These are phyloP conservation scores for Polyergus mexicanus DNA, from an alignment of 1,140 invertebrate genomes.

Conservation along the genomic window DNA sequence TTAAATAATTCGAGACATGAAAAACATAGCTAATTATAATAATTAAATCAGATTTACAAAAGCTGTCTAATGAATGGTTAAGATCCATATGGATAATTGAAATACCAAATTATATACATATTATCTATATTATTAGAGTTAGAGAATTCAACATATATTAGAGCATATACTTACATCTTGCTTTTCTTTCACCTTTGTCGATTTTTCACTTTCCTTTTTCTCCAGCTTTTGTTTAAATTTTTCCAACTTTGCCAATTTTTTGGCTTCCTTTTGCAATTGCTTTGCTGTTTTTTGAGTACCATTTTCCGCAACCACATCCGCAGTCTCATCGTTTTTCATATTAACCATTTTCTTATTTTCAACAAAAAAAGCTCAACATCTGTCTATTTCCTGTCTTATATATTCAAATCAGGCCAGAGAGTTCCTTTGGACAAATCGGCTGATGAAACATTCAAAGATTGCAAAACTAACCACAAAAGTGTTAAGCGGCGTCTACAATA, in stretches of 20 bases:
- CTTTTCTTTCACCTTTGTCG: constrained; percentile 88
- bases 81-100: constrained; percentile 66
- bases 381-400: neutral
- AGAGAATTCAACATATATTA: neutral
- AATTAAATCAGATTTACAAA: neutral
- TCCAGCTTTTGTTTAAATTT: constrained; percentile 97
- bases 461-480: neutral
- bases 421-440: neutral
- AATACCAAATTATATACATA: neutral
- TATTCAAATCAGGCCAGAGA: neutral
- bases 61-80: neutral
- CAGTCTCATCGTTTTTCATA: constrained; percentile 52
- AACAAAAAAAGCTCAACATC: neutral
- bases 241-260: constrained; percentile 95
- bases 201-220: constrained; percentile 89
- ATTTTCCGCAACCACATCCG: constrained; percentile 47
- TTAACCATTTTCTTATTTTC: constrained; percentile 71
- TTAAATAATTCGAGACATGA: neutral
- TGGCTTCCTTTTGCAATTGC: constrained; percentile 96
- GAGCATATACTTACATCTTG: constrained; percentile 87
- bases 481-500: too few species aligned
- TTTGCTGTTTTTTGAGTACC: constrained; percentile 92
- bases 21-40: constrained; percentile 2
- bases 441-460: constrained; percentile 62
- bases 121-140: neutral